Evolutionary conservation across 1,140 invertebrate genomes (phyloP).

Genomic region (Tetragnatha versicolor): DNA sequence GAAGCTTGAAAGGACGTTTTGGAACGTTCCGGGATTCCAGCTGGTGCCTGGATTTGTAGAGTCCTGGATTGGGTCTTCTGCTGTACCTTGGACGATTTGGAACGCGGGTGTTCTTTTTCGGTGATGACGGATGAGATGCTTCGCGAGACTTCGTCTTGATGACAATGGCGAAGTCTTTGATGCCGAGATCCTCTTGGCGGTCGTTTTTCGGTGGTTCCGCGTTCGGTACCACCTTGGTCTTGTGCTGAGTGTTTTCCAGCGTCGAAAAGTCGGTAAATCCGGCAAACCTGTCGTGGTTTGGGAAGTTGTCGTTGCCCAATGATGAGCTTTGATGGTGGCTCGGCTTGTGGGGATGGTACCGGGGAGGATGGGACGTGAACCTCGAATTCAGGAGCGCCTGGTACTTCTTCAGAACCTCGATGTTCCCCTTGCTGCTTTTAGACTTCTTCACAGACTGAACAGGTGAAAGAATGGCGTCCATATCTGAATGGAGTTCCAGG

Average conservation of each 20-base stretch:
- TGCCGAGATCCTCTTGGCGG: neutral
- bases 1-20: neutral
- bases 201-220: neutral
- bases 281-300: constrained; percentile 24
- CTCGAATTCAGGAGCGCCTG: constrained; percentile 1
- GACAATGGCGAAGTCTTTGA: constrained; percentile 29
- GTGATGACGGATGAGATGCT: no score
- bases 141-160: constrained; percentile 15
- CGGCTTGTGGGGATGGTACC: neutral
- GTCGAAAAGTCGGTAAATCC: constrained; percentile 36
- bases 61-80: neutral
- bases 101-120: neutral
- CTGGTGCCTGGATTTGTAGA: neutral
- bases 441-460: no score
- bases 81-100: neutral
- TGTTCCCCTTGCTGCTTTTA: no score
- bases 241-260: neutral
- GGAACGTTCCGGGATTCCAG: neutral
- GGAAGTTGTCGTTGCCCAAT: neutral
- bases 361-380: neutral
- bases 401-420: constrained; percentile 10
- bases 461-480: no score
- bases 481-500: neutral
- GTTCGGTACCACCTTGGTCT: neutral
- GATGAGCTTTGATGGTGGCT: no score